Conservation (phyloP, 2,113 vertebrate genomes). For the rabbit (Oryctolagus cuniculus) region DNA sequence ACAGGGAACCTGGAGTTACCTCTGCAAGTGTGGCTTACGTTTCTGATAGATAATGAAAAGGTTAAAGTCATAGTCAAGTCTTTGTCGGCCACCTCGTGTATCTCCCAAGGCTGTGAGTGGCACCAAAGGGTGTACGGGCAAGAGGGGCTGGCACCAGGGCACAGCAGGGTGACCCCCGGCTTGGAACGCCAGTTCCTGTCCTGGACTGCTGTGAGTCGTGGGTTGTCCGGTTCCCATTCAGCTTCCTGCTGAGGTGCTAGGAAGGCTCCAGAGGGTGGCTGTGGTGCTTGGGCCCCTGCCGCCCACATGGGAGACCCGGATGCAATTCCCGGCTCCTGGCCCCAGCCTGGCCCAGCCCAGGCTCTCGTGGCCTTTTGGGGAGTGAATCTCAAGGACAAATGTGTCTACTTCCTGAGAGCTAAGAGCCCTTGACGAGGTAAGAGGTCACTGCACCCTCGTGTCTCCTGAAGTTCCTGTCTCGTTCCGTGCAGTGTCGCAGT, state of each 20-base stretch:
- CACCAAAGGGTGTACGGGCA: background rate
- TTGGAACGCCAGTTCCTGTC: no score
- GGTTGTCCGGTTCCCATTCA: no score
- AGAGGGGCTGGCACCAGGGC: no score
- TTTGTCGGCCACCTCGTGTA: background rate
- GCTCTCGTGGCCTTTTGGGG: no score
- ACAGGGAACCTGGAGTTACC: background rate
- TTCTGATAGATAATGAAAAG: background rate
- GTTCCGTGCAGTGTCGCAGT: background rate
- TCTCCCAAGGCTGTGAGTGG: background rate
- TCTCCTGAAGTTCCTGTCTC: conserved; percentile 14
- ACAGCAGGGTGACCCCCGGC: no score
- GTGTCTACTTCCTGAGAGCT: background rate
- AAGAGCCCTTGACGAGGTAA: background rate
- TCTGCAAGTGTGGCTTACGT: background rate
- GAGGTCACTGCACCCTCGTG: background rate
- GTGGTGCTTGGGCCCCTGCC: no score
- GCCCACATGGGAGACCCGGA: no score
- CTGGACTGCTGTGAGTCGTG: no score
- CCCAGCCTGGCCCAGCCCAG: no score
- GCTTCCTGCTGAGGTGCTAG: no score
- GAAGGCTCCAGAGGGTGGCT: no score
- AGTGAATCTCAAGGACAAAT: background rate
- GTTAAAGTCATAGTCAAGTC: background rate
- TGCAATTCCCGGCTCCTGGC: no score